Base-by-base conservation (phyloP, 92 coral and sea anemone species). In the Phenganax stokvisi region DNA sequence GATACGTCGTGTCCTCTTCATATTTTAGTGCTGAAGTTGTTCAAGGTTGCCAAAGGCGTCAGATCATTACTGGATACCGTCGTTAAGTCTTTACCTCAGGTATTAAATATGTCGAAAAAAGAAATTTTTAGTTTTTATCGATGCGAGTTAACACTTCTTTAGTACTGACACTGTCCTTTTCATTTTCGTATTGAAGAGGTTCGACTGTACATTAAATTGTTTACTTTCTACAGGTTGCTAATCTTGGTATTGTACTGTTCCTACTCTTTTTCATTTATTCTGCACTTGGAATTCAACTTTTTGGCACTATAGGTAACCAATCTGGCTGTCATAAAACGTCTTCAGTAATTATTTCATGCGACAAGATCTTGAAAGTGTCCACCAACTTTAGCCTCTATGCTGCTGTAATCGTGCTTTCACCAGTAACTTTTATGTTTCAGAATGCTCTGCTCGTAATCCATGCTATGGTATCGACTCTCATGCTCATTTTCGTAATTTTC, bases 21-120 rank as follows among this genome's bases (percentile, higher is more conserved):
- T 76, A 56, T 80, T 85, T 86, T 69, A 93, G 98, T 93, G 54
- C 82, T 93, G 59, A 93, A 93, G 89, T 91, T 93, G 13, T 96
- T 94, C 44, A 94, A 94, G 77, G 84, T 94, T 15, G 98, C 98
- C 9, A 91, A 90, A 80, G 98, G 98, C 54, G 97, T 94, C 20
- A 90, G 98, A 27, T 91, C 98, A 9, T 86, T 94, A 73, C 82
- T 94, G 44, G 98, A 94, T 84, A 94, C 98, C 0, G 77, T 94
- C 68, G 87, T 90, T 27, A 96, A 89, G 76, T 96, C 97, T 64
- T 85, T 94, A 12, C 98, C 98, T 56, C 98, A 94, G 98, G 98
- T 94, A 20, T 20, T 20, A 20, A 20, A 20, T 20, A 81, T 79
- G 84, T 77, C 1, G 55, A 54, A 68, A 37, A 37, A 37, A 37